These are phyloP conservation scores for Gobio gobio DNA, from an alignment of 2,113 vertebrate genomes.

Conservation along the genomic window DNA sequence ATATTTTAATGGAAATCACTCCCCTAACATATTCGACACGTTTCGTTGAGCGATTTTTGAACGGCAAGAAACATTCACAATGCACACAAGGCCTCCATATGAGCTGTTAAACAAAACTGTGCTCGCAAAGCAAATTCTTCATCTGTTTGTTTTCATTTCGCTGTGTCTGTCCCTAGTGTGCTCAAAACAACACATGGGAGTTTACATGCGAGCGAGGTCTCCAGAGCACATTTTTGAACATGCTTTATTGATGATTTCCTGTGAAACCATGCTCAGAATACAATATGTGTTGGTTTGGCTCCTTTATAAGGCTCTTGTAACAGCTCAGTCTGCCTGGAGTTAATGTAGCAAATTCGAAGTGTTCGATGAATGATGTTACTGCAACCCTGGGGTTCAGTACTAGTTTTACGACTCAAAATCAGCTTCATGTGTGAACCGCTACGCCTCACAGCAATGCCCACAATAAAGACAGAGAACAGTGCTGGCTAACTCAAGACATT, in stretches of 20 bases:
- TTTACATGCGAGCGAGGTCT: neutral
- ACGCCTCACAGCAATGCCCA: slow-evolving; percentile 41
- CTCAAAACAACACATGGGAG: slow-evolving; percentile 12
- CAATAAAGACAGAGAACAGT: slow-evolving; percentile 47
- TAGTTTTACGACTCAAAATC: slow-evolving; percentile 46
- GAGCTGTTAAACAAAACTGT: slow-evolving; percentile 41
- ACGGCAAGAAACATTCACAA: slow-evolving; percentile 15
- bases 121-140: slow-evolving; percentile 31
- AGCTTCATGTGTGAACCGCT: slow-evolving; percentile 49
- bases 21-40: neutral
- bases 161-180: neutral
- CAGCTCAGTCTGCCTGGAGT: neutral
- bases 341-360: neutral
- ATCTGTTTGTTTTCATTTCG: slow-evolving; percentile 9
- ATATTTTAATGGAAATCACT: neutral
- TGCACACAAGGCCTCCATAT: slow-evolving; percentile 50
- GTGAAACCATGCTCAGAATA: neutral
- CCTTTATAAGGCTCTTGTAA: neutral
- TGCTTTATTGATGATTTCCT: slow-evolving; percentile 12
- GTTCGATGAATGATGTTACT: slow-evolving; percentile 21
- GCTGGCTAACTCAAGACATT: slow-evolving; percentile 50
- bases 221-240: neutral
- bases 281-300: neutral
- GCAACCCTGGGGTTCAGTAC: slow-evolving; percentile 19
- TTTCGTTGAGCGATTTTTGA: neutral